A percentile compares a stretch with the other conserved stretches of the same genome.
These are phyloP conservation scores for Pterophyllum scalare DNA, from an alignment of 2,113 vertebrate species.

Conservation along the genomic window DNA sequence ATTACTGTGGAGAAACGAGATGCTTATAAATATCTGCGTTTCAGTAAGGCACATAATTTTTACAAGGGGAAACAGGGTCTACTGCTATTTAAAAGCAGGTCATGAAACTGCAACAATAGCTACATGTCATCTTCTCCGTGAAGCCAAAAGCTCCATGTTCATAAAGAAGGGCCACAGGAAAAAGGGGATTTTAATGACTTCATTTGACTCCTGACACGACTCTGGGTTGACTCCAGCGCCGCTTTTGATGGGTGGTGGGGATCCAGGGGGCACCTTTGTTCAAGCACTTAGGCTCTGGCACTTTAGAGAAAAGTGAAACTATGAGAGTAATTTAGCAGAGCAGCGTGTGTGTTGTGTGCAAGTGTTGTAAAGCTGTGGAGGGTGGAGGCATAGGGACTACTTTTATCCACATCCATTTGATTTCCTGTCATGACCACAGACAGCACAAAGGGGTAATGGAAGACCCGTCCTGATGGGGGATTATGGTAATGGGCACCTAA, in stretches of 20 bases:
- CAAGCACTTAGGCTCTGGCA: constrained; percentile 43
- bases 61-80: constrained; percentile 2
- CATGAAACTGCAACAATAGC: not conserved
- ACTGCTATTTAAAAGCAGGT: not conserved
- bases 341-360: constrained; percentile 14
- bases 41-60: not conserved
- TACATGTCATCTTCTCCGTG: not conserved
- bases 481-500: constrained; percentile 71
- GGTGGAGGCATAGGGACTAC: constrained; percentile 38
- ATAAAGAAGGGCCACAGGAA: constrained; percentile 26
- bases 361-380: constrained; percentile 40
- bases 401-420: constrained; percentile 67
- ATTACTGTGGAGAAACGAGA: not conserved
- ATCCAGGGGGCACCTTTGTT: constrained; percentile 67
- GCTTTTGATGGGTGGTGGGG: constrained; percentile 56
- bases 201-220: constrained; percentile 72
- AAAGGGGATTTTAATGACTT: constrained; percentile 71
- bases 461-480: constrained; percentile 54
- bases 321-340: constrained; percentile 67
- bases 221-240: constrained; percentile 64
- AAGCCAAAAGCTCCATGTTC: not conserved
- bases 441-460: constrained; percentile 66
- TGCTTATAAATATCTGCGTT: not conserved
- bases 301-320: constrained; percentile 66
- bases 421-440: constrained; percentile 67